Base-by-base conservation (phyloP, 2,113 vertebrate genomes). In the Pelobates fuscus region DNA sequence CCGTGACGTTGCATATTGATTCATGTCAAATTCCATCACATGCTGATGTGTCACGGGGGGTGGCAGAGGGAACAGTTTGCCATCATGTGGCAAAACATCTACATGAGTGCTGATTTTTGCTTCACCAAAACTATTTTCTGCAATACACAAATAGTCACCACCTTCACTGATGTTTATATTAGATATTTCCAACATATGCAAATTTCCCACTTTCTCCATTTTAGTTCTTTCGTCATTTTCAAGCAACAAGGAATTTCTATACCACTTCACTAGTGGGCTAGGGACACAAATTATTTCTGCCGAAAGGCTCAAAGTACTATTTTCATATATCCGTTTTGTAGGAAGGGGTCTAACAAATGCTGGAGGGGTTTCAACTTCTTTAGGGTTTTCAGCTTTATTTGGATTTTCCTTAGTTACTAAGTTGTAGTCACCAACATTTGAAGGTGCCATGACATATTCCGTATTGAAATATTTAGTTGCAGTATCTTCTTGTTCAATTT, bases 31-130 rank as follows among this genome's bases (percentile, higher is more conserved):
- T 71, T 98, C 93, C 90, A 99, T 98, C 70, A 99, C 86, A 20
- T 99, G 97, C 71, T 99, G 97, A 81, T 98, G 95, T n/a, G 94
- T 98, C 67, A 98, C 92, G 29, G 95, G 89, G 29, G 96, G 95
- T 10, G 93, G 94, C 17, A 94, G 86, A 2, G 92, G 94, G 82
- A 95, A 85, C 17, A 90, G 91, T 70, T 80, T 88, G 2, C 88
- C 84, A 61, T 93, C 93, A 67, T 92, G 93, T 10, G 94, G 91
- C 29, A 94, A 81, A 64, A 99, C 79, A 0, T 94, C 88, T 44
- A 98, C 94, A 7, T 91, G 84, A 1, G 93, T 90, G 6, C 94
- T 89, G 82, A 92, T 98, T 87, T 94, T 96, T 23, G 97, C 95
- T 85, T 98, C 96, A 1, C 97, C 97, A 0, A 98, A 88, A 79